Conservation (phyloP, 2,888 invertebrate genomes). For the Microchrysa polita region DNA sequence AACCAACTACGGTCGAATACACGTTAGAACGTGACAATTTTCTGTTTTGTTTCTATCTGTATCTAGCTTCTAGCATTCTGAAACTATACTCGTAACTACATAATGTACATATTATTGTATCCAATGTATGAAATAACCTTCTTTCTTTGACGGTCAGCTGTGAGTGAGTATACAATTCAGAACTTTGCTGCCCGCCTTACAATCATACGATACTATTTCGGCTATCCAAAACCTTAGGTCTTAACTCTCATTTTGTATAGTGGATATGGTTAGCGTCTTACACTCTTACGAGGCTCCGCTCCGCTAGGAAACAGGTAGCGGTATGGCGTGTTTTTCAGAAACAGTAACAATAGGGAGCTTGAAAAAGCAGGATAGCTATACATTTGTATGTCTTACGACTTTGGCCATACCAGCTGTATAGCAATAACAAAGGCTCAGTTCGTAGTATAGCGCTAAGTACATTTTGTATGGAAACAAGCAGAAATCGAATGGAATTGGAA, state of each 20-base stretch:
- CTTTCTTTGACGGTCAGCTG: slow-evolving; percentile 1
- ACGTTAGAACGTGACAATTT: background rate
- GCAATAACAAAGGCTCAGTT: background rate
- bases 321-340: slow-evolving; percentile 28
- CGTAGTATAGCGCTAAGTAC: background rate
- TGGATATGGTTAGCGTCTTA: too few species aligned
- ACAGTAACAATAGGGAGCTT: background rate
- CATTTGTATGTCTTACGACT: background rate
- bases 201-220: too few species aligned
- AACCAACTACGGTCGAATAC: background rate
- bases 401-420: background rate
- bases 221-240: too few species aligned
- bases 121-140: background rate
- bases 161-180: too few species aligned
- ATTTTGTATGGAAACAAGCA: background rate
- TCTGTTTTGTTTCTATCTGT: background rate
- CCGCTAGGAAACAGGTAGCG: background rate
- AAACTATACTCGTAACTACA: too few species aligned
- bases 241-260: too few species aligned
- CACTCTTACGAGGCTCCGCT: too few species aligned
- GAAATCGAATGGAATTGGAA: background rate
- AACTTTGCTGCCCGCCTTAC: too few species aligned
- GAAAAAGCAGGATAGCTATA: slow-evolving; percentile 5
- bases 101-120: too few species aligned
- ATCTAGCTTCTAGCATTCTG: background rate